Conservation (phyloP, 2,113 vertebrate species). For the Ictalurus punctatus region DNA sequence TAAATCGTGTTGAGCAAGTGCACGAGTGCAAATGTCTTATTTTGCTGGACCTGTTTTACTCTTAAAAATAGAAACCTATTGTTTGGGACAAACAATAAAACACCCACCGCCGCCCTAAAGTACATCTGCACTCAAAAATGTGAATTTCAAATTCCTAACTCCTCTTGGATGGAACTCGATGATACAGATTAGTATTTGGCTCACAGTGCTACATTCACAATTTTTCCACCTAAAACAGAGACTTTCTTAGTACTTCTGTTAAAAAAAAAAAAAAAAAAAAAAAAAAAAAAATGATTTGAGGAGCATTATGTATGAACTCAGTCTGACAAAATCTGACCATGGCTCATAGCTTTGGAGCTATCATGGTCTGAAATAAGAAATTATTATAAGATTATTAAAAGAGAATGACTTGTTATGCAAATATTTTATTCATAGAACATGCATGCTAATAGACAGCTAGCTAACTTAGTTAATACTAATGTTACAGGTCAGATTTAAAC, state of each 20-base stretch:
- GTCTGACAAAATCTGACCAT: not conserved
- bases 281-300: not conserved
- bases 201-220: not conserved
- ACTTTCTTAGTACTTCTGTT: not conserved
- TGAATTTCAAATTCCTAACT: not conserved
- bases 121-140: constrained; percentile 3
- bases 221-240: not conserved
- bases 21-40: not conserved
- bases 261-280: not conserved
- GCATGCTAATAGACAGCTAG: not conserved
- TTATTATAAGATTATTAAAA: not conserved
- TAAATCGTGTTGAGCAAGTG: not conserved
- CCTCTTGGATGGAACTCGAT: not conserved
- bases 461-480: not conserved
- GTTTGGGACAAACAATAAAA: constrained; percentile 1
- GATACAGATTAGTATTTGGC: constrained; percentile 4
- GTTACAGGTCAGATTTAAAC: not conserved
- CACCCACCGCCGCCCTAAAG: not conserved
- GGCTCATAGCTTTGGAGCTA: not conserved
- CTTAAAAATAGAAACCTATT: not conserved
- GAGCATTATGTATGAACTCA: not conserved
- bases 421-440: not conserved
- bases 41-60: not conserved
- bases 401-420: not conserved
- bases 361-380: not conserved